Percentiles rank a stretch among this genome's conserved stretches.
phyloP scores from a whole-genome alignment of 2,888 invertebrate species.

The Caenorhabditis zanzibari region DNA sequence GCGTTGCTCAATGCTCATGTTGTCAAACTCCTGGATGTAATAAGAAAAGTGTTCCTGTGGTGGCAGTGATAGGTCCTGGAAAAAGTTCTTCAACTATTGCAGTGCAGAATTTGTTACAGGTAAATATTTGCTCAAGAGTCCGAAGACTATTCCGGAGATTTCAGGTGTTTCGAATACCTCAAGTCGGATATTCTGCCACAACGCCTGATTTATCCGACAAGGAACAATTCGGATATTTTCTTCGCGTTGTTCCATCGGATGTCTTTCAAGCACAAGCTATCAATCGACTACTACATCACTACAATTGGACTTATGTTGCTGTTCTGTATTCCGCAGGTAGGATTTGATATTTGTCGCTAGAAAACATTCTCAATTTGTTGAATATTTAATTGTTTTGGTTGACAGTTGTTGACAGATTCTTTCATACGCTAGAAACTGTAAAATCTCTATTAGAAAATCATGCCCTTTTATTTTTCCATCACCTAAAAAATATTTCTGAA shows the following conservation, averaged over 20 bases:
- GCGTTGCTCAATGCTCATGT: slow-evolving; percentile 82
- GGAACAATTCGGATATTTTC: slow-evolving; percentile 88
- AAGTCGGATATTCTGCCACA: slow-evolving; percentile 90
- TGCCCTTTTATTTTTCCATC: no score
- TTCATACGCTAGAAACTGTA: no score
- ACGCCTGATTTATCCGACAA: slow-evolving; percentile 89
- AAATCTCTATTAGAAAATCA: no score
- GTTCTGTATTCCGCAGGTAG: slow-evolving; percentile 89
- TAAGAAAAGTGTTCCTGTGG: slow-evolving; percentile 84
- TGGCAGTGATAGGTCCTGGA: slow-evolving; percentile 88
- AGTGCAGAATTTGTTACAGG: slow-evolving; percentile 89
- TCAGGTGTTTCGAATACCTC: slow-evolving; percentile 86
- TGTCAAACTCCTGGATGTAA: slow-evolving; percentile 83
- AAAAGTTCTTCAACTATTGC: slow-evolving; percentile 87
- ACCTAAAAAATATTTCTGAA: no score
- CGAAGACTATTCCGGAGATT: slow-evolving; percentile 7
- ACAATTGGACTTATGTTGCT: slow-evolving; percentile 91
- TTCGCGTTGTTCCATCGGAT: slow-evolving; percentile 90
- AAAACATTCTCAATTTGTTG: no score
- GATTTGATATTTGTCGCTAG: no score
- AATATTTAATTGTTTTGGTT: no score
- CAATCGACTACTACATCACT: slow-evolving; percentile 87
- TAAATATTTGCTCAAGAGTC: slow-evolving; percentile 63
- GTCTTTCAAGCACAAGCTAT: slow-evolving; percentile 89
- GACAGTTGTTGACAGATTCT: no score